Evolutionary conservation across 2,797 vertebrate species (phyloP).

Genomic region (Pipistrellus pipistrellus): DNA sequence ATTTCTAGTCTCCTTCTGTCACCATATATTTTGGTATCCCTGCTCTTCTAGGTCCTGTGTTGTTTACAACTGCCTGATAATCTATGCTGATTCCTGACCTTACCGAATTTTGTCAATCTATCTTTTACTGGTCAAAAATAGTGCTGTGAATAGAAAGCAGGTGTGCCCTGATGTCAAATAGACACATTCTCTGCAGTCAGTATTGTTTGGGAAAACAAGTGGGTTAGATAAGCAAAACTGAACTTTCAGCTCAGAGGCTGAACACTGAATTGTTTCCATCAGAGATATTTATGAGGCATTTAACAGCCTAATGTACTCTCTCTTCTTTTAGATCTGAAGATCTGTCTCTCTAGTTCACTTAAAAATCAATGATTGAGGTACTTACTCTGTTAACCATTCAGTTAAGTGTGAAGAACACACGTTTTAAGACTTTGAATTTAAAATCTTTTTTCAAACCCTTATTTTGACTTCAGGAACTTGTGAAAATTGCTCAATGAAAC

Average conservation of each 20-base stretch:
- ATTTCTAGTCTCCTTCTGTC: neutral
- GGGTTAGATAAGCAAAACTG: neutral
- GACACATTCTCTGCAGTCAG: neutral
- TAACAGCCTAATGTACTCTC: neutral
- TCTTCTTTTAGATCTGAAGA: constrained; percentile 8
- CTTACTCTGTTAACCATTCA: neutral
- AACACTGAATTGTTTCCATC: neutral
- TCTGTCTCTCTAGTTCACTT: constrained; percentile 20
- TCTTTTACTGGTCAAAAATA: neutral
- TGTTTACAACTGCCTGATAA: neutral
- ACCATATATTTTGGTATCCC: neutral
- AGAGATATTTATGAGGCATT: constrained; percentile 1
- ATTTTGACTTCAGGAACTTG: neutral
- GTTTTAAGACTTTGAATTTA: neutral
- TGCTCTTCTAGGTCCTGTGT: neutral
- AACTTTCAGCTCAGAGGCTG: neutral
- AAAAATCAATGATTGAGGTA: constrained; percentile 24
- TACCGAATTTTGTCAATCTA: neutral
- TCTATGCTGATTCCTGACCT: neutral
- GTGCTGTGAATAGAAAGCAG: neutral
- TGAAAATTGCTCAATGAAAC: constrained; percentile 28
- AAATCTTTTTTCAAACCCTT: neutral
- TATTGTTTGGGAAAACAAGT: neutral
- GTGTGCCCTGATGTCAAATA: neutral
- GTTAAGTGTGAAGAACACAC: neutral